A percentile compares a stretch with the other conserved stretches of the same genome.
These are phyloP conservation scores for Tenebrosternarchus preto DNA, from an alignment of 2,113 vertebrate genomes.

Conservation along the genomic window DNA sequence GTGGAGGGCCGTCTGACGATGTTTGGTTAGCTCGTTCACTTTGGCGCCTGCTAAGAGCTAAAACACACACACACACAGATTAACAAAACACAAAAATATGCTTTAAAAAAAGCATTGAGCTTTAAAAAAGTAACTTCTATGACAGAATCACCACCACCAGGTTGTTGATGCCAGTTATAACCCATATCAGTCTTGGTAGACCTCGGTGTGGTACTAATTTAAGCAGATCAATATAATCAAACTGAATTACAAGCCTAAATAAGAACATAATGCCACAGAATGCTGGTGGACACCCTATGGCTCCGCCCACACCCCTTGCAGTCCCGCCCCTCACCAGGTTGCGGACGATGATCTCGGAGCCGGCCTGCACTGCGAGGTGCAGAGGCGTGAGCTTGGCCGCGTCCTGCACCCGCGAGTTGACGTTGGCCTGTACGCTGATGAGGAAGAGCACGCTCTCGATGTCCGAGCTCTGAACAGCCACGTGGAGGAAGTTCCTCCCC, in stretches of 20 bases:
- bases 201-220: too few relatives aligned
- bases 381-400: constrained; percentile 92
- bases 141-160: background rate
- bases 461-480: constrained; percentile 94
- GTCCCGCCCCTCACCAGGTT: constrained; percentile 81
- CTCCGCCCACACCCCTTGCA: too few relatives aligned
- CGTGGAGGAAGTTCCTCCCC: constrained; percentile 94
- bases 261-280: too few relatives aligned
- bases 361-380: constrained; percentile 94
- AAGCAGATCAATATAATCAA: too few relatives aligned
- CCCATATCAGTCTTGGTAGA: too few relatives aligned
- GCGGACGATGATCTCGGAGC: constrained; percentile 96
- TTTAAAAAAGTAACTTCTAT: background rate
- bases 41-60: constrained; percentile 96
- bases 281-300: too few relatives aligned
- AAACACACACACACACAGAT: constrained; percentile 18
- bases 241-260: too few relatives aligned
- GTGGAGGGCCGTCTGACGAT: constrained; percentile 95
- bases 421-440: constrained; percentile 96
- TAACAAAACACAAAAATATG: background rate
- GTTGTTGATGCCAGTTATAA: too few relatives aligned
- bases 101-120: background rate
- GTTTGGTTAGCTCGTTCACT: constrained; percentile 96
- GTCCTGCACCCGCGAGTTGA: constrained; percentile 95
- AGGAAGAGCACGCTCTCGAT: constrained; percentile 98